These are phyloP conservation scores for Campodea augens DNA, from an alignment of 1,140 invertebrate species.

Conservation along the genomic window DNA sequence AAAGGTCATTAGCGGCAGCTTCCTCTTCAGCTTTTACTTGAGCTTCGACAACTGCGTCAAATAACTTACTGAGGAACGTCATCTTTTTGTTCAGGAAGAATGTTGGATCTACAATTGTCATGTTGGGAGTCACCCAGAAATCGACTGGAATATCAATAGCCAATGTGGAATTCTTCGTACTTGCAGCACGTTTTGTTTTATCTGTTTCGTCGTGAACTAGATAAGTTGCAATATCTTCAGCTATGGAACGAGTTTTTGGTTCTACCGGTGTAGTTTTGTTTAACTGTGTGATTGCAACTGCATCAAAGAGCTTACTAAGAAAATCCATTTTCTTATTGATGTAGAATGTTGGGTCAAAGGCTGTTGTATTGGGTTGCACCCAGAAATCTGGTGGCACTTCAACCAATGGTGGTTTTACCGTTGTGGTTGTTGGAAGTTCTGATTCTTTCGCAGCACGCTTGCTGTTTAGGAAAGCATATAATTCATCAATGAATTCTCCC, in stretches of 20 bases:
- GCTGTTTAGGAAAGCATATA: background rate
- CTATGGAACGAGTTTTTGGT: too few species aligned
- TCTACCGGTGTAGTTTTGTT: background rate
- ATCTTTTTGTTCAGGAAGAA: background rate
- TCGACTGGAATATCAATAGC: too few species aligned
- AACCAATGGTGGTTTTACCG: background rate
- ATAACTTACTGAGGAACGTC: background rate
- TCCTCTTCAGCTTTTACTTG: too few species aligned
- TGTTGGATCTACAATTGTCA: background rate
- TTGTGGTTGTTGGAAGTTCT: background rate
- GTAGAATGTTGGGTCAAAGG: background rate
- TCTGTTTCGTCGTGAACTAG: background rate
- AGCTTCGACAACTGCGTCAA: too few species aligned
- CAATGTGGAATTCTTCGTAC: background rate
- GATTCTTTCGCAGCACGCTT: background rate
- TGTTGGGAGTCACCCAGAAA: background rate
- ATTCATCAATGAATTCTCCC: background rate
- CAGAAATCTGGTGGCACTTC: background rate
- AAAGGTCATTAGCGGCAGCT: too few species aligned
- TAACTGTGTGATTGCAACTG: background rate
- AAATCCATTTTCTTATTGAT: background rate
- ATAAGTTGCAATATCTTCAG: too few species aligned
- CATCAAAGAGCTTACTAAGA: background rate
- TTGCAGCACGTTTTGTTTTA: background rate
- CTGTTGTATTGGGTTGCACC: background rate